Evolutionary conservation across 2,113 vertebrate genomes (phyloP).

Genomic region (Speoplatyrhinus poulsoni): DNA sequence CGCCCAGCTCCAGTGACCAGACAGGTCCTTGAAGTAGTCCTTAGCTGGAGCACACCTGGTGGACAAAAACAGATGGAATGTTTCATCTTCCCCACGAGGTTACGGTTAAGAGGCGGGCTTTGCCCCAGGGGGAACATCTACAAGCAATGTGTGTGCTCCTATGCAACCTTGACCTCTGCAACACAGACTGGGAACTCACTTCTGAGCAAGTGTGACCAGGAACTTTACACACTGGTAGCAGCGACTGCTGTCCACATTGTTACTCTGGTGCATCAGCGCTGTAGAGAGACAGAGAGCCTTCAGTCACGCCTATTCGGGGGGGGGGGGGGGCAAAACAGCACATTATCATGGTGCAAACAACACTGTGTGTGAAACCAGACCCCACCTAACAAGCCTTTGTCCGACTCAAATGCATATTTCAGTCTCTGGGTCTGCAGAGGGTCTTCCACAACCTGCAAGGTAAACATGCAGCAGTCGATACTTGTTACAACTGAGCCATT

Average conservation of each 20-base stretch:
- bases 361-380: slow-evolving; percentile 30
- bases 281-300: slow-evolving; percentile 26
- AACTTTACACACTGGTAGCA: slow-evolving; percentile 99
- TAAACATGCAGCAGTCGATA: not conserved
- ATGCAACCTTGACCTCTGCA: not conserved
- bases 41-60: slow-evolving; percentile 92
- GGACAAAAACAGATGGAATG: slow-evolving; percentile 6
- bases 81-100: not conserved
- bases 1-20: slow-evolving; percentile 98
- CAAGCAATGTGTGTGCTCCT: not conserved
- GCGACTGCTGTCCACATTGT: slow-evolving; percentile 96
- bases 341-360: not conserved
- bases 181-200: slow-evolving; percentile 80
- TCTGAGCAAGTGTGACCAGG: slow-evolving; percentile 95
- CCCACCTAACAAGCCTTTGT: slow-evolving; percentile 92
- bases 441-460: slow-evolving; percentile 88
- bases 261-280: slow-evolving; percentile 99
- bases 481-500: not conserved
- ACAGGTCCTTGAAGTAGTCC: slow-evolving; percentile 98
- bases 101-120: not conserved
- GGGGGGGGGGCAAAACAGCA: too few relatives aligned
- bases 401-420: slow-evolving; percentile 96
- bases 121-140: not conserved
- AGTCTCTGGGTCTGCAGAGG: slow-evolving; percentile 91
- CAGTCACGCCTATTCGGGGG: not conserved